A percentile compares a stretch with the other conserved stretches of the same genome.
Conservation (phyloP, 2,888 invertebrate species). For the Agrypnus murinus region DNA sequence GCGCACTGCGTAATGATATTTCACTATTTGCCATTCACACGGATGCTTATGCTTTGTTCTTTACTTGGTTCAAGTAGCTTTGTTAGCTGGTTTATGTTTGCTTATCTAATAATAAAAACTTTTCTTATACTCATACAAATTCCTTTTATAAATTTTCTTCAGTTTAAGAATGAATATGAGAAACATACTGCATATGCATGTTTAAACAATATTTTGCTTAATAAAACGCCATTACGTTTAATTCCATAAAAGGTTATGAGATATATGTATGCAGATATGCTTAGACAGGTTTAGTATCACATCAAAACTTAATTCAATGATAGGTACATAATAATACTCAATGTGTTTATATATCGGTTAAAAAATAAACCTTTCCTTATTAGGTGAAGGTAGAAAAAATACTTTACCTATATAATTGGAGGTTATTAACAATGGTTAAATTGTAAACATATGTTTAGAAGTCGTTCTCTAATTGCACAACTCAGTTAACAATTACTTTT, state of each 20-base stretch:
- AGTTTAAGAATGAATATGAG: no score
- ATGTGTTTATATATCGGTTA: neutral
- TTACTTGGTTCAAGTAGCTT: constrained; percentile 36
- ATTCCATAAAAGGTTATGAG: no score
- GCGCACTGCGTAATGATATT: constrained; percentile 53
- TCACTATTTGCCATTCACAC: constrained; percentile 63
- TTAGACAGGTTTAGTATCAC: no score
- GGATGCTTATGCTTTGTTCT: constrained; percentile 50
- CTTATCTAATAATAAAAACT: constrained; percentile 33
- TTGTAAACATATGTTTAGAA: constrained; percentile 21
- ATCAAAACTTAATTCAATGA: no score
- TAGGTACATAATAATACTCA: no score
- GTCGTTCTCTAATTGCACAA: constrained; percentile 28
- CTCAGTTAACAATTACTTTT: constrained; percentile 30
- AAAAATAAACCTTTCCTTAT: neutral
- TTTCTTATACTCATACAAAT: constrained; percentile 6
- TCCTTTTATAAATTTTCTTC: neutral
- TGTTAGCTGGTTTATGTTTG: constrained; percentile 26
- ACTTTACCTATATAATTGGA: constrained; percentile 9
- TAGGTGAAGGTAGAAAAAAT: constrained; percentile 22
- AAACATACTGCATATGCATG: no score
- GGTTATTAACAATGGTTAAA: constrained; percentile 22
- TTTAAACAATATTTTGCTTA: no score
- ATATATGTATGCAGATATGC: no score
- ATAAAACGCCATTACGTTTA: no score